Conservation (phyloP, 2,797 vertebrate species). For the Danio kyathit region DNA sequence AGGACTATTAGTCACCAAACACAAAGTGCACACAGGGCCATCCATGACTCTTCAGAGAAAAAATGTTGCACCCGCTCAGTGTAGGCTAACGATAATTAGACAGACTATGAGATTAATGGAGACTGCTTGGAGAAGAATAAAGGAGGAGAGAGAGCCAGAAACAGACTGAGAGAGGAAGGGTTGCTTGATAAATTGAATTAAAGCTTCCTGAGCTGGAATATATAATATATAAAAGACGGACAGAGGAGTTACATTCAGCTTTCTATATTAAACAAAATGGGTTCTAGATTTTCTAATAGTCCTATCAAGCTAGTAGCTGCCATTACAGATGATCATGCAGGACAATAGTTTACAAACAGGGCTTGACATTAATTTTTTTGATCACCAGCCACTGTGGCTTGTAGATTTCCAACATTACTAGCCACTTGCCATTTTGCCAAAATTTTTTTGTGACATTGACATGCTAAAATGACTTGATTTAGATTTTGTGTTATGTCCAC, state of each 20-base stretch:
- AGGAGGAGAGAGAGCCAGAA: conserved; percentile 21
- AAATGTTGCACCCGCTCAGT: conserved; percentile 30
- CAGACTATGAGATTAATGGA: conserved; percentile 41
- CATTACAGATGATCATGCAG: neutral
- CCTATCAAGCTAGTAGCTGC: neutral
- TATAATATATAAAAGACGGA: neutral
- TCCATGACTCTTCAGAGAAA: conserved; percentile 20
- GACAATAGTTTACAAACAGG: too few species aligned
- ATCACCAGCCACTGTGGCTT: too few species aligned
- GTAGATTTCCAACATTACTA: too few species aligned
- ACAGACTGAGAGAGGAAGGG: neutral
- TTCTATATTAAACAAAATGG: neutral
- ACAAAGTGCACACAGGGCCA: conserved; percentile 35
- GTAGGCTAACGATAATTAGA: conserved; percentile 41
- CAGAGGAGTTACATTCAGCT: too few species aligned
- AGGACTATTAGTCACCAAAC: conserved; percentile 50
- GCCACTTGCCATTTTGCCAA: too few species aligned
- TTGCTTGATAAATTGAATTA: conserved; percentile 13
- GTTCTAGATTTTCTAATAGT: neutral
- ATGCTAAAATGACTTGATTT: too few species aligned
- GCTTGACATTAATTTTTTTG: too few species aligned
- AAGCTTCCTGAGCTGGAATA: conserved; percentile 24
- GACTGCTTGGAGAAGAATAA: neutral
- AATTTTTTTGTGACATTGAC: too few species aligned
- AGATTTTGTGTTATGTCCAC: too few species aligned